These are phyloP conservation scores for Gymnothorax reevesii DNA, from an alignment of 2,797 vertebrate species.

Conservation along the genomic window DNA sequence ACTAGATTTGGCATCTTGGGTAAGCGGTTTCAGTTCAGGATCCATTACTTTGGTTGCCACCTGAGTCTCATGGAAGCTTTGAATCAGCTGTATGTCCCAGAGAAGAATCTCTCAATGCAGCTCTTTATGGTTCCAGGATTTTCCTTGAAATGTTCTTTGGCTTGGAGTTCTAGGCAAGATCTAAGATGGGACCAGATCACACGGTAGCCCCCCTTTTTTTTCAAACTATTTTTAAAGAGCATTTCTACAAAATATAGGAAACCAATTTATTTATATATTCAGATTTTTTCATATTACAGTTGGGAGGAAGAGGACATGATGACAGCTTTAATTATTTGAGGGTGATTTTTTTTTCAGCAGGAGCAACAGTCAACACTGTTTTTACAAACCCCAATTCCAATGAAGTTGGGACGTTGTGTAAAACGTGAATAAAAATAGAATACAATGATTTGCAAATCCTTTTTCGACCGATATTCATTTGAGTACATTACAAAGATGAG, in stretches of 20 bases:
- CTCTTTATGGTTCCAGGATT: neutral
- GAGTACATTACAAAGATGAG: too few relatives aligned
- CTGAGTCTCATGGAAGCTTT: neutral
- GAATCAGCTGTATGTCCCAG: neutral
- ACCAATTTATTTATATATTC: neutral
- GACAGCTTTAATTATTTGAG: too few relatives aligned
- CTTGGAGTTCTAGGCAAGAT: neutral
- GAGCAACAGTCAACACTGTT: too few relatives aligned
- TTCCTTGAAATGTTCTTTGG: constrained; percentile 4
- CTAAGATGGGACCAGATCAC: neutral
- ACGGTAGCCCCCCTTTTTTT: neutral
- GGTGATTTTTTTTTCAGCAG: too few relatives aligned
- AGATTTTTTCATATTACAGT: neutral
- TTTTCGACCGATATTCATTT: too few relatives aligned
- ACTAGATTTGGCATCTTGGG: constrained; percentile 1
- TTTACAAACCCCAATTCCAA: too few relatives aligned
- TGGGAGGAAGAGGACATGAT: neutral
- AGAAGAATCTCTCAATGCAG: neutral
- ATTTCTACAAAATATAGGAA: neutral
- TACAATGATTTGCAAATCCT: too few relatives aligned
- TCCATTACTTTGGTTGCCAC: neutral
- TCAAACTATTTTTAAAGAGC: neutral
- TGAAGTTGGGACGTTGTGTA: too few relatives aligned
- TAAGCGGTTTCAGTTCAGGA: constrained; percentile 8
- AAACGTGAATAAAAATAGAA: too few relatives aligned